Evolutionary conservation across 1,140 invertebrate species (phyloP), one percentile per base, ranked within the genome.

Genomic region (Scaptodrosophila lebanonensis): DNA sequence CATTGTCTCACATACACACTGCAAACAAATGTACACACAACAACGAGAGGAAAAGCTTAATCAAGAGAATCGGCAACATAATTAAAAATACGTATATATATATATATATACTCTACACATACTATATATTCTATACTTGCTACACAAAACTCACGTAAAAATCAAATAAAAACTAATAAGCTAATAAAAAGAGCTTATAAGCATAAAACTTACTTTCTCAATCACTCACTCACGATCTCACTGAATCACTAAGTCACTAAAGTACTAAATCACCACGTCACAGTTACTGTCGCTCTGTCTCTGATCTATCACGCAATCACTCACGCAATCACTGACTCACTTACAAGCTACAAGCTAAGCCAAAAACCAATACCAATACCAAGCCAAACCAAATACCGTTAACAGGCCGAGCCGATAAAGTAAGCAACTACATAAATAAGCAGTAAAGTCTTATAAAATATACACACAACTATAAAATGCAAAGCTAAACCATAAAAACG

Each of bases 311-410:
- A 25, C 22, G 22, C 22, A 25, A 25, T 25, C 49, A 42, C 38
- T 51, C 47, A 49, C 47, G 35, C 59, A 56, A 62, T 43, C 60
- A 63, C 54, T 32, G 53, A 63, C 45, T 63, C 35, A 58, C 54
- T 45, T 54, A 38, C 52, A 54, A 44, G 49, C 40, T 54, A 38
- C 52, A 54, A 44, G 49, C 40, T 53, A 61, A 42, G 36, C 43
- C 35, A 57, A 29, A 56, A 35, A 39, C 44, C 39, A 58, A 25
- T n/a, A n/a, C n/a, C n/a, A n/a, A n/a, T n/a, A n/a, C n/a, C n/a
- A n/a, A n/a, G n/a, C 32, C 3, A 42, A 33, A 48, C 32, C 18
- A 43, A 48, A 56, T 15, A 36, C 52, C 44, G 51, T 42, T 56
- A 56, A 60, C 50, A 35, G 57, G 53, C 25, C 40, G 45, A 60